Conservation (phyloP, 2,797 vertebrate genomes). For the Gymnoscopelus microlampas region DNA sequence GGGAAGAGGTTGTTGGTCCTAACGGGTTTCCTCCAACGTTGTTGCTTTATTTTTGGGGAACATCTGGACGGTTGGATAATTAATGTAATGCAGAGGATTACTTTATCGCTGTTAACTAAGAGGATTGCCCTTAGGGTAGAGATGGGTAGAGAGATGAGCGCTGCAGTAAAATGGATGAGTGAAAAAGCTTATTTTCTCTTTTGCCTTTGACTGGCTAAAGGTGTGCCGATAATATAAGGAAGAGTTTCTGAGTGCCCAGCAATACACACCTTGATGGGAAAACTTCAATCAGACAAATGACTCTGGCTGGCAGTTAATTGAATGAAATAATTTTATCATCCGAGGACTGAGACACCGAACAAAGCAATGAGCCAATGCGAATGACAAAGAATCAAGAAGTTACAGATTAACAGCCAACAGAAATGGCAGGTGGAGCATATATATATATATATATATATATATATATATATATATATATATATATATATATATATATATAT, state of each 20-base stretch:
- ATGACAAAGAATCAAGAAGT: slow-evolving; percentile 15
- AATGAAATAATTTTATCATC: slow-evolving; percentile 30
- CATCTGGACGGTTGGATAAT: no score
- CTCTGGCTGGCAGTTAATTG: not conserved
- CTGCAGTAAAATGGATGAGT: slow-evolving; percentile 32
- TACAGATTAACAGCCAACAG: slow-evolving; percentile 1
- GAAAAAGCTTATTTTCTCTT: slow-evolving; percentile 19
- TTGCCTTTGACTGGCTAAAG: slow-evolving; percentile 25
- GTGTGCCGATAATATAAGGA: slow-evolving; percentile 20
- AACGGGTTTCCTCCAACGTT: no score
- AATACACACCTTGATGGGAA: slow-evolving; percentile 14
- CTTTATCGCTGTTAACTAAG: no score
- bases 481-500: no score
- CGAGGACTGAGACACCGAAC: slow-evolving; percentile 4
- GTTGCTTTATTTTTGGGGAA: no score
- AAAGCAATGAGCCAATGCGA: slow-evolving; percentile 9
- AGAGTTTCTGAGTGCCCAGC: slow-evolving; percentile 17
- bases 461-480: no score
- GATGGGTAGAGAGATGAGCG: slow-evolving; percentile 17
- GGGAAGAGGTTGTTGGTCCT: no score
- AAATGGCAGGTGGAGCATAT: not conserved
- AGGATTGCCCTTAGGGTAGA: slow-evolving; percentile 4
- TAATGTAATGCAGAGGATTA: no score
- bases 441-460: no score
- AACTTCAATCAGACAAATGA: slow-evolving; percentile 27